Evolutionary conservation across 1,140 invertebrate genomes (phyloP).

Genomic region (Oryctes rhinoceros): DNA sequence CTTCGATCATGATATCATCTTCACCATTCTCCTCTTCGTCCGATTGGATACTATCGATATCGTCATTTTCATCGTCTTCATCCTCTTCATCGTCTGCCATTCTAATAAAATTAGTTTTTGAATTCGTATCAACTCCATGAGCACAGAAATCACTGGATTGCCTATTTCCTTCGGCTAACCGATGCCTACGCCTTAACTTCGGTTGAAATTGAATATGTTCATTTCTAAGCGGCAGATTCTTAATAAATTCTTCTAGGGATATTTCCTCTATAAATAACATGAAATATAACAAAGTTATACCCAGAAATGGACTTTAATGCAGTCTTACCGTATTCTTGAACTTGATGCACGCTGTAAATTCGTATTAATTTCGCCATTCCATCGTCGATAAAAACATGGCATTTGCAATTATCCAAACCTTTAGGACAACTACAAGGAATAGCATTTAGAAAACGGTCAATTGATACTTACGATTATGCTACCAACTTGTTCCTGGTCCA

Average conservation of each 20-base stretch:
- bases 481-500: slow-evolving; percentile 48
- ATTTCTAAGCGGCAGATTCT: slow-evolving; percentile 34
- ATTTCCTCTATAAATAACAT: slow-evolving; percentile 17
- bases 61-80: slow-evolving; percentile 44
- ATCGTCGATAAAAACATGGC: slow-evolving; percentile 42
- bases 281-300: neutral
- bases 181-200: neutral
- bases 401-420: slow-evolving; percentile 42
- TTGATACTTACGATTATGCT: slow-evolving; percentile 31
- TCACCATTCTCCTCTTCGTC: slow-evolving; percentile 43
- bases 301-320: neutral
- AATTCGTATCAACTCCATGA: neutral
- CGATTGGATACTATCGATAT: slow-evolving; percentile 36
- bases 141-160: neutral
- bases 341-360: neutral
- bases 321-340: slow-evolving; percentile 14
- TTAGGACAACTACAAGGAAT: slow-evolving; percentile 44
- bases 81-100: slow-evolving; percentile 40
- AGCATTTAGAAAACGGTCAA: neutral
- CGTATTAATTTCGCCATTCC: slow-evolving; percentile 40
- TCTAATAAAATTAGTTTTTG: neutral
- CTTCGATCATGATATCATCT: slow-evolving; percentile 47
- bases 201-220: slow-evolving; percentile 1
- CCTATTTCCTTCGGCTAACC: neutral
- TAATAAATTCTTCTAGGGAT: slow-evolving; percentile 35